Evolutionary conservation across 1,140 invertebrate genomes (phyloP), one percentile per base, ranked within the genome.

Genomic region (Pseudoatta argentina): DNA sequence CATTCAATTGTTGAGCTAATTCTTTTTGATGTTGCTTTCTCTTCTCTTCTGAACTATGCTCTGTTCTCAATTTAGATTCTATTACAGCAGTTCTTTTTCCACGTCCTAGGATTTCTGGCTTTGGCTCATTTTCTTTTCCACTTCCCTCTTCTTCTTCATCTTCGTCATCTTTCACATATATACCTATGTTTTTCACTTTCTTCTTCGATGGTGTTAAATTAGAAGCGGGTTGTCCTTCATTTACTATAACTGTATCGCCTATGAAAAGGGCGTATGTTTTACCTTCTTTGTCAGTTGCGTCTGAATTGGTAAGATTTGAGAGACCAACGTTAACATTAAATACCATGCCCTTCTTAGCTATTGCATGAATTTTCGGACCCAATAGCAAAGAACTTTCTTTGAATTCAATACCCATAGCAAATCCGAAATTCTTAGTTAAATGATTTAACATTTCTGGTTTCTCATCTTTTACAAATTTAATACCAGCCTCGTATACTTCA

Each of bases 391-490:
- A 98, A 90, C 98, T 98, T 95, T 99, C 99, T 71, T 99, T 97
- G 95, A 99, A 99, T 95, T 99, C 99, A 92, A 99, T 98, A 10
- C 99, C 99, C 97, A 98, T 99, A 0, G 97, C 98, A 96, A 99
- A 97, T 94, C 99, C 99, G 95, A 99, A 98, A 90, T 97, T 98
- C 94, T 99, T 99, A 0, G 98, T 99, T 64, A 99, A 95, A 94
- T 98, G 99, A 87, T 99, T 98, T 0, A 98, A 94, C 88, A 99
- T 95, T 76, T 97, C 96, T 18, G 98, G 97, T 92, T 98, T 98
- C 89, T 99, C 97, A 88, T 98, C 97, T 93, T 99, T 99, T 0
- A 99, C 97, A 93, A 97, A 97, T 78, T 97, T 96, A 6, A 99
- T 94, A 21, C 97, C 98, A 85, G 97, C 96, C 83, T 99, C 97